phyloP scores from a whole-genome alignment of 2,888 invertebrate species.

The Barypeithes pellucidus region DNA sequence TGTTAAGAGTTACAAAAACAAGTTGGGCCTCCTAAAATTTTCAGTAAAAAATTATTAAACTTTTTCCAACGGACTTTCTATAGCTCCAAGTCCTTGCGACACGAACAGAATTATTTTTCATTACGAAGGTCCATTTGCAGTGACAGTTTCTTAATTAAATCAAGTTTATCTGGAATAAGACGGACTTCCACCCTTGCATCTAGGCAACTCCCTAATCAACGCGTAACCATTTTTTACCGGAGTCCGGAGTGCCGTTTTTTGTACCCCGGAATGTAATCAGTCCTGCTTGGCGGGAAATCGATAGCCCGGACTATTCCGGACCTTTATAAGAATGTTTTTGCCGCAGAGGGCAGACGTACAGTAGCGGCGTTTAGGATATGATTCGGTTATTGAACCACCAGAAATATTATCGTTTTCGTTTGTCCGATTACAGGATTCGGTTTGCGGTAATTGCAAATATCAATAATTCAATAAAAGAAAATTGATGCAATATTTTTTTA shows the following conservation, averaged over 20 bases:
- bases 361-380: no score
- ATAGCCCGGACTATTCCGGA: conserved; percentile 44
- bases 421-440: no score
- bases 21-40: no score
- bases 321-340: conserved; percentile 48
- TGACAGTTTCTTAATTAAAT: conserved; percentile 31
- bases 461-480: no score
- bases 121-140: conserved; percentile 12
- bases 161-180: conserved; percentile 29
- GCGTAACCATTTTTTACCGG: conserved; percentile 42
- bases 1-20: no score
- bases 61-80: no score
- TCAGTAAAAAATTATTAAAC: no score
- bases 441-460: no score
- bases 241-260: conserved; percentile 36
- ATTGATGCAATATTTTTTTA: no score
- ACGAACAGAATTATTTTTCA: neutral
- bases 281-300: conserved; percentile 48
- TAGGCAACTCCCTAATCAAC: conserved; percentile 40
- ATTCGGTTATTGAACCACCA: no score
- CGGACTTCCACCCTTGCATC: conserved; percentile 21
- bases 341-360: conserved; percentile 24
- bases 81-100: neutral
- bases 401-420: neutral
- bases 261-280: conserved; percentile 40